Evolutionary conservation across 2,797 vertebrate species (phyloP), one percentile per base, ranked within the genome.

Genomic region (Danio albolineatus): DNA sequence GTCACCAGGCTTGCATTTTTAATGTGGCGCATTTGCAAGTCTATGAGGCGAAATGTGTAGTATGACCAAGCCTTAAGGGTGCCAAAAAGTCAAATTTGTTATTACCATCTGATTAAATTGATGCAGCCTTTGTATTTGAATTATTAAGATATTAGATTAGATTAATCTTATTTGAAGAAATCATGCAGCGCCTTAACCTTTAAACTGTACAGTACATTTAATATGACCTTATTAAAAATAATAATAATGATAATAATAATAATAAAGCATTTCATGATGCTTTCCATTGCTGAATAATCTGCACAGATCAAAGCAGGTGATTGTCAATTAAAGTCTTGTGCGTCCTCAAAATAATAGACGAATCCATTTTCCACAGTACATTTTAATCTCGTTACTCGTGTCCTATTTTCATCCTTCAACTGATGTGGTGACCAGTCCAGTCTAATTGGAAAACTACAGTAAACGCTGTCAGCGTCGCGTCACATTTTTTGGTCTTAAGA

Each of bases 401-500:
- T 59, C 64, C 64, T 57, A 59, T 70, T 77, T 69, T 43, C 9
- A 44, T 21, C 36, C 46, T 41, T n/a, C 56, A 41, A 12, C 6
- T 71, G 65, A 70, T 49, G 65, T 51, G 76, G 54, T 70, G 38
- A 70, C 44, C 46, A 8, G 17, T 28, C 28, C 28, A 28, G 28
- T 71, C 21, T 53, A 67, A 67, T 66, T 9, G 19, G 14, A 66
- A 28, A 62, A 71, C 38, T n/a, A 70, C 14, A 17, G 56, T 61
- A 78, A 78, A 71, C 76, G 70, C 44, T 28, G 44, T 41, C 44
- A 61, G 56, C 66, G 14, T 78, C 66, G 70, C 61, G 56, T 69
- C 73, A 69, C 43, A 69, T 71, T 43, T n/a, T 83, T 67, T 65
- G 56, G 70, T 14, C 56, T 36, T 48, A 73, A 66, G 82, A 66